phyloP scores from a whole-genome alignment of 1,140 invertebrate species.

The Magallana gigas region DNA sequence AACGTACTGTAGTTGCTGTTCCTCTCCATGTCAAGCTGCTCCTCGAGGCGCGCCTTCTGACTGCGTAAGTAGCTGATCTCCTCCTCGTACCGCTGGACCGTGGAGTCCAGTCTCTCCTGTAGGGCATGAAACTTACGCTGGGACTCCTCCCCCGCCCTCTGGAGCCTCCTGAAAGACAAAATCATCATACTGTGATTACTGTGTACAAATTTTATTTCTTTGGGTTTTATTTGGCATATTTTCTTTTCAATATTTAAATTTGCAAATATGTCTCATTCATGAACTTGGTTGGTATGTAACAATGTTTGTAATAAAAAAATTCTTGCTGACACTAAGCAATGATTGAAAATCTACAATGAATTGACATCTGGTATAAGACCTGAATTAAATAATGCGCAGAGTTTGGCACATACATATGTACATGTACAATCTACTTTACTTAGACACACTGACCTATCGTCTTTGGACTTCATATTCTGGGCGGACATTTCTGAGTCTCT shows the following conservation, averaged over 20 bases:
- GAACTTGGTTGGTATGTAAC: too few relatives aligned
- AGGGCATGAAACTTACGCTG: constrained; percentile 41
- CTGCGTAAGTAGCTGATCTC: constrained; percentile 58
- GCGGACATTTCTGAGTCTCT: constrained; percentile 50
- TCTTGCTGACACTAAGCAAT: too few relatives aligned
- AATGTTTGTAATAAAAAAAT: too few relatives aligned
- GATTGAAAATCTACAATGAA: too few relatives aligned
- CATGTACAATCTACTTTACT: too few relatives aligned
- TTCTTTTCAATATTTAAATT: too few relatives aligned
- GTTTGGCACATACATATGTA: too few relatives aligned
- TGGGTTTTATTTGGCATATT: too few relatives aligned
- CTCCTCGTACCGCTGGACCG: constrained; percentile 58
- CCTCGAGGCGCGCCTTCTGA: constrained; percentile 58
- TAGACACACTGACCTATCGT: constrained; percentile 41
- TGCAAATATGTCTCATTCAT: too few relatives aligned
- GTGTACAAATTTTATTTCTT: too few relatives aligned
- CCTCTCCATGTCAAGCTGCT: constrained; percentile 49
- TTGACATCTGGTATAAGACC: too few relatives aligned
- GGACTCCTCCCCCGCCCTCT: constrained; percentile 48
- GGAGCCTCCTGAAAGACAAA: constrained; percentile 40
- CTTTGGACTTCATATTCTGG: constrained; percentile 53
- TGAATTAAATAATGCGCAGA: too few relatives aligned
- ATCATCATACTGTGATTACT: not conserved
- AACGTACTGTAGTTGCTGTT: constrained; percentile 39
- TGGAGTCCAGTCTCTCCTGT: constrained; percentile 53